A percentile compares a stretch with the other conserved stretches of the same genome.
Conservation (phyloP, 2,113 vertebrate species). For the Sinosuthora webbiana region DNA sequence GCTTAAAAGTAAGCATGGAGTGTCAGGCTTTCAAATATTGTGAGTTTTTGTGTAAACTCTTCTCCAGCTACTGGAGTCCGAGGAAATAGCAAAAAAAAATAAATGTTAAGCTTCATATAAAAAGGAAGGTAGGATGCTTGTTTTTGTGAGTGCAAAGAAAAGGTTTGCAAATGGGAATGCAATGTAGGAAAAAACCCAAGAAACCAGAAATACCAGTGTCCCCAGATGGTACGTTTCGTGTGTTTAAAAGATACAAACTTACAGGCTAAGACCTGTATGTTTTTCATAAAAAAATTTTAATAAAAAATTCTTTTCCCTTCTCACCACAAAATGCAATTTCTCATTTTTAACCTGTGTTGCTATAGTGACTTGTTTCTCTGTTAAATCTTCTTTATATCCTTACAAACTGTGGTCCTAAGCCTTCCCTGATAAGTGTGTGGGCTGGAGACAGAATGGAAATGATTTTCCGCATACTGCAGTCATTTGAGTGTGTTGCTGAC, state of each 20-base stretch:
- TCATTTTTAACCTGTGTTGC: not conserved
- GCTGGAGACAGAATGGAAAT: not conserved
- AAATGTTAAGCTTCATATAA: not conserved
- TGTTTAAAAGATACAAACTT: not conserved
- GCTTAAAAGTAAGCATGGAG: not conserved
- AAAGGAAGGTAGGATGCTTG: not conserved
- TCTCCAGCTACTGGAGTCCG: not conserved
- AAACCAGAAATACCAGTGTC: not conserved
- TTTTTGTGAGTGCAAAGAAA: not conserved
- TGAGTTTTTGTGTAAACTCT: not conserved
- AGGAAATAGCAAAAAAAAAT: not conserved
- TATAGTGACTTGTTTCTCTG: slow-evolving; percentile 14
- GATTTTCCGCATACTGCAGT: not conserved
- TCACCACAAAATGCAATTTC: not conserved
- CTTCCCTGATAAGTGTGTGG: not conserved
- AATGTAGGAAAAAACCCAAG: not conserved
- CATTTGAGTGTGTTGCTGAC: not conserved
- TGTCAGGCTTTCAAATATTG: not conserved
- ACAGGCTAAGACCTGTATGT: not conserved
- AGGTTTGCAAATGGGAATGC: not conserved
- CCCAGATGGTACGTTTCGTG: not conserved
- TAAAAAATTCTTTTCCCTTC: not conserved
- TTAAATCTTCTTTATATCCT: not conserved
- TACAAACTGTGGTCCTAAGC: not conserved
- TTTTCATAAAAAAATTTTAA: not conserved